Percentiles rank a stretch among this genome's conserved stretches.
Evolutionary conservation across 2,113 vertebrate species (phyloP).

Genomic region (Willisornis vidua): DNA sequence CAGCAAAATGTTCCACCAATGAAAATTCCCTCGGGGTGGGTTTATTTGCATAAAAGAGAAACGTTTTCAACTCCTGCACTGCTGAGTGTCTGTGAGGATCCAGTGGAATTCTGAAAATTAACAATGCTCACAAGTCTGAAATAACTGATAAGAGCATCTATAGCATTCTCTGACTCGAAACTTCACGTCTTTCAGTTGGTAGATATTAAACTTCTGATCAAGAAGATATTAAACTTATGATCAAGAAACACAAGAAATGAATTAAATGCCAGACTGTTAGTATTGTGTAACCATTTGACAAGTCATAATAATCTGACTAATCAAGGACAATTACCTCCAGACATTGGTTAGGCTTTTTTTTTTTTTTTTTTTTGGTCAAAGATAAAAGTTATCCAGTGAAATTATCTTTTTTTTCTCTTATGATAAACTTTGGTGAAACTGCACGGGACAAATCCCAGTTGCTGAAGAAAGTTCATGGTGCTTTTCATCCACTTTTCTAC

Average conservation of each 20-base stretch:
- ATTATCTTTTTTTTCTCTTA: background rate
- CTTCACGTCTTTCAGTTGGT: background rate
- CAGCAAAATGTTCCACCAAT: background rate
- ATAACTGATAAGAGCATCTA: background rate
- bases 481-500: background rate
- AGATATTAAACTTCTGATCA: background rate
- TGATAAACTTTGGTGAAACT: background rate
- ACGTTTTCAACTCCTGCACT: background rate
- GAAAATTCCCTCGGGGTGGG: accelerated
- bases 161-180: background rate
- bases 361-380: background rate
- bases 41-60: background rate
- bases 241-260: background rate
- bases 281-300: background rate
- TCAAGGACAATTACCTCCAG: background rate
- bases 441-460: background rate
- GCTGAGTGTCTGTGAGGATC: background rate
- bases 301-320: background rate
- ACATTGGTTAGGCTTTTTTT: background rate
- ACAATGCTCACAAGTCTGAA: background rate
- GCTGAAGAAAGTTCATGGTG: background rate
- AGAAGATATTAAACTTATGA: background rate
- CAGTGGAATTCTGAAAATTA: background rate
- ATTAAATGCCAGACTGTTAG: background rate
- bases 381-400: background rate